phyloP scores from a whole-genome alignment of 2,797 vertebrate genomes.

The Cossypha niveicapilla region DNA sequence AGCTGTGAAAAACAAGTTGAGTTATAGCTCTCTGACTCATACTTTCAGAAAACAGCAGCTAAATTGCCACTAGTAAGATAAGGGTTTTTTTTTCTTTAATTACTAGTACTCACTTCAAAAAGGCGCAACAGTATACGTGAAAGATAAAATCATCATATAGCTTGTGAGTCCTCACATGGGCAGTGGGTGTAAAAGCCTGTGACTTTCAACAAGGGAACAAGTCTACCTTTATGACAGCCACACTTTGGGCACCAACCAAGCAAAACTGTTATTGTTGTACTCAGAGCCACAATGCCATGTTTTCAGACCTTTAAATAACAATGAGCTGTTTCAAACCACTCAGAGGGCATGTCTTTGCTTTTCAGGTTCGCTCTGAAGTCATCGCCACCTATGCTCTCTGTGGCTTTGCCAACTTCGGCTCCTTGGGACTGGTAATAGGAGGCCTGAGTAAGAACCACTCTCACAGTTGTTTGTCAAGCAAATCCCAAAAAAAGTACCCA shows the following conservation, averaged over 20 bases:
- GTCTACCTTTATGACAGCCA: neutral
- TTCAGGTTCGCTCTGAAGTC: conserved; percentile 84
- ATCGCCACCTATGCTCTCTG: conserved; percentile 88
- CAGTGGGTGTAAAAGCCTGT: neutral
- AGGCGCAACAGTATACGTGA: neutral
- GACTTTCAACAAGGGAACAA: neutral
- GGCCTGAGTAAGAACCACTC: conserved; percentile 78
- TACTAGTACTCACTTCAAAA: neutral
- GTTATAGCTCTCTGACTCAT: neutral
- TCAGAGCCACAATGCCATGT: neutral
- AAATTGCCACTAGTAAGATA: neutral
- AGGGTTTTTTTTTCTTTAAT: neutral
- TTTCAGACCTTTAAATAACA: neutral
- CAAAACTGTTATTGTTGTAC: neutral
- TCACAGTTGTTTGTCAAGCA: neutral
- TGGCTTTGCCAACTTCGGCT: conserved; percentile 86
- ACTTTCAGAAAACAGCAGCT: neutral
- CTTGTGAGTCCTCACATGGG: neutral
- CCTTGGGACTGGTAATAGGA: conserved; percentile 81
- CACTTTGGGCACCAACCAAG: neutral
- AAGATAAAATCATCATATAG: neutral
- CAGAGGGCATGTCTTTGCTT: conserved; percentile 4
- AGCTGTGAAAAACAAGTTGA: neutral
- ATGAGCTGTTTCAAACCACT: neutral
- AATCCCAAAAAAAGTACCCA: neutral